Conservation (phyloP, 2,797 vertebrate species). For the Anguilla megastoma region DNA sequence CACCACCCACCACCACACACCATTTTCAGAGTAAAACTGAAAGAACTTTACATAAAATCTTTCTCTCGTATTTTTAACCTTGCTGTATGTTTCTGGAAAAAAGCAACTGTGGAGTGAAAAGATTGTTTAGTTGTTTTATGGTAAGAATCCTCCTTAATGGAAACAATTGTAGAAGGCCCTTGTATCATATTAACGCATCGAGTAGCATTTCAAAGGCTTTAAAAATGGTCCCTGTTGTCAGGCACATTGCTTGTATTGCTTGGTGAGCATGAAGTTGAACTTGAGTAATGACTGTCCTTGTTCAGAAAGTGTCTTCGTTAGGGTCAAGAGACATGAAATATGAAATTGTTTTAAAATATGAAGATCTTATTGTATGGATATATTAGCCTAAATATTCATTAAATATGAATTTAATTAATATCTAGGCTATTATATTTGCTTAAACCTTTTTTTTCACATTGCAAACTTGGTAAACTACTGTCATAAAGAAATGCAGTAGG, state of each 20-base stretch:
- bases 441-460: background rate
- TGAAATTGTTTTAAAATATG: too few relatives aligned
- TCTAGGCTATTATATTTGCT: background rate
- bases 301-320: too few relatives aligned
- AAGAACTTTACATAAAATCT: background rate
- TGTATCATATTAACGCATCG: background rate
- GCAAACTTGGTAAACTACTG: background rate
- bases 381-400: too few relatives aligned
- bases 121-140: background rate
- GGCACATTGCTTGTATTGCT: background rate
- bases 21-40: too few relatives aligned
- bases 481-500: background rate
- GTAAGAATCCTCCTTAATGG: background rate
- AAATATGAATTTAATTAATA: too few relatives aligned
- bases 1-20: too few relatives aligned
- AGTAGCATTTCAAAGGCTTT: background rate
- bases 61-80: background rate
- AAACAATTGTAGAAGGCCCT: background rate
- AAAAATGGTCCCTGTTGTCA: background rate
- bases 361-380: too few relatives aligned
- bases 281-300: too few relatives aligned
- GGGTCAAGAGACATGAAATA: too few relatives aligned
- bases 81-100: background rate
- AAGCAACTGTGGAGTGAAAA: background rate
- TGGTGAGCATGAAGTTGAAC: background rate